Conservation (phyloP, 2,797 vertebrate species). For the Rhodeus uyekii region DNA sequence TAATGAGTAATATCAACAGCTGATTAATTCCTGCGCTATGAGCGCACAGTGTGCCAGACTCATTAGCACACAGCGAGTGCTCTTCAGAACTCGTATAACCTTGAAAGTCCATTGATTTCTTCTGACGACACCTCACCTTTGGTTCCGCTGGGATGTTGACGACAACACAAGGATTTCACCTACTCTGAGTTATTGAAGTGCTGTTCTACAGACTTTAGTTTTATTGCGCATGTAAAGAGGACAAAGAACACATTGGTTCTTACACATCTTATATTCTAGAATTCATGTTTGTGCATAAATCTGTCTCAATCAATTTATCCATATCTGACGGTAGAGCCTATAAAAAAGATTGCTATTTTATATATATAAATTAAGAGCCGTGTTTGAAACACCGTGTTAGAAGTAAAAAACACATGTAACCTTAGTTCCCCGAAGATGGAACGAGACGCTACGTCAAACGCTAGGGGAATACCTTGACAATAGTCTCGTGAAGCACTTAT, state of each 20-base stretch:
- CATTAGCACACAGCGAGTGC: constrained; percentile 39
- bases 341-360: background rate
- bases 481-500: too few relatives aligned
- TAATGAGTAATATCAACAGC: constrained; percentile 34
- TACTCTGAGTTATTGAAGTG: background rate
- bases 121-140: constrained; percentile 33
- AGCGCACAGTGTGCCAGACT: constrained; percentile 31
- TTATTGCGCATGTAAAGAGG: background rate
- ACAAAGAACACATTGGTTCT: background rate
- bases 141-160: constrained; percentile 17
- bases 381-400: too few relatives aligned
- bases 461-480: too few relatives aligned
- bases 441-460: too few relatives aligned
- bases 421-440: too few relatives aligned
- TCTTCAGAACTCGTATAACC: constrained; percentile 43
- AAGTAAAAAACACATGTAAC: too few relatives aligned
- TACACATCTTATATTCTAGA: too few relatives aligned
- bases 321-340: background rate
- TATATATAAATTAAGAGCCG: too few relatives aligned
- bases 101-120: constrained; percentile 47
- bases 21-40: constrained; percentile 36
- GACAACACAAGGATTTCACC: background rate
- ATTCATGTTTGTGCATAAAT: background rate
- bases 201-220: background rate
- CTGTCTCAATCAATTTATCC: background rate